Percentiles rank a stretch among this genome's conserved stretches.
These are phyloP conservation scores for Tribolium castaneum DNA, from an alignment of 1,140 invertebrate species.

Conservation along the genomic window DNA sequence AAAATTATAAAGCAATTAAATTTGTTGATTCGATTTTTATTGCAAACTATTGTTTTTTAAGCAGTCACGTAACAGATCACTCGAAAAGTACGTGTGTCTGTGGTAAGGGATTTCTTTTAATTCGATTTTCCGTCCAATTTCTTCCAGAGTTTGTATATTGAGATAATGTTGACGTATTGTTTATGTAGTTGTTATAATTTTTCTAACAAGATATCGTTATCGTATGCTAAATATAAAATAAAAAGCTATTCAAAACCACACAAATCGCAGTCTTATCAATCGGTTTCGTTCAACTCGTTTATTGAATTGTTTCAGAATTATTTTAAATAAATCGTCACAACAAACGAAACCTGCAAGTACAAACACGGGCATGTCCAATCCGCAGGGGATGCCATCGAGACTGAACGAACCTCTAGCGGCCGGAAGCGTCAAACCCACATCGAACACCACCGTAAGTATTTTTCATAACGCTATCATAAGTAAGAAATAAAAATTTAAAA, in stretches of 20 bases:
- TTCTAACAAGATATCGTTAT: conserved; percentile 25
- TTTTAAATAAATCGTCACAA: conserved; percentile 5
- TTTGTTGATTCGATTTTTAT: too few species aligned
- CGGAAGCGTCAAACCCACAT: neutral
- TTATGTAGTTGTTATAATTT: neutral
- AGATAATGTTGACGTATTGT: neutral
- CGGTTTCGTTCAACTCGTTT: neutral
- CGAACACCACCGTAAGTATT: neutral
- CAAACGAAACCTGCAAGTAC: conserved; percentile 40
- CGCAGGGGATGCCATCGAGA: conserved; percentile 24
- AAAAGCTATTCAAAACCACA: neutral
- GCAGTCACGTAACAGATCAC: too few species aligned
- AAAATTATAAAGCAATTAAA: too few species aligned
- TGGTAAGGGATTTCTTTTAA: too few species aligned
- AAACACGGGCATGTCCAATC: conserved; percentile 22
- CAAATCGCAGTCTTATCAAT: neutral
- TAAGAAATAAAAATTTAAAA: too few species aligned
- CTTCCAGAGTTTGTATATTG: too few species aligned
- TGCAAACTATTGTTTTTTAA: too few species aligned
- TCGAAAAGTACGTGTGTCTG: too few species aligned
- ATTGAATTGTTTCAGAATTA: conserved; percentile 15
- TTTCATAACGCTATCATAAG: too few species aligned
- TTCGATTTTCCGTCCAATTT: neutral
- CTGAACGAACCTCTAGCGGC: conserved; percentile 16
- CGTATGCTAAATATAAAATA: conserved; percentile 7